Conservation (phyloP, 2,113 vertebrate species). For the Panthera tigris region DNA sequence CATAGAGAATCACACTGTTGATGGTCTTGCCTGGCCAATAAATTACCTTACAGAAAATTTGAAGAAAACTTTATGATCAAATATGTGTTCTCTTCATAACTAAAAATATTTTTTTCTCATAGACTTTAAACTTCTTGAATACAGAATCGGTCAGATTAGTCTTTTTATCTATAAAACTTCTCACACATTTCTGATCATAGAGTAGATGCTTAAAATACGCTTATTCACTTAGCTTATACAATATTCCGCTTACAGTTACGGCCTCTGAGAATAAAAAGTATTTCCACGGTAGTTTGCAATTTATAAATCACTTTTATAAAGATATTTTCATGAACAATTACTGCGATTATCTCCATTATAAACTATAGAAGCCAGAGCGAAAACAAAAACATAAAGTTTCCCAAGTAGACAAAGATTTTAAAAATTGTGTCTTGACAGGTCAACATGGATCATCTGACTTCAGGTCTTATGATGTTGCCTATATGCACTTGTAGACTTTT, state of each 20-base stretch:
- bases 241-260: not conserved
- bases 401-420: not conserved
- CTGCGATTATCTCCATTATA: not conserved
- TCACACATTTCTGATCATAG: not conserved
- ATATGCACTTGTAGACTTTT: not conserved
- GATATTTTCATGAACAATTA: not conserved
- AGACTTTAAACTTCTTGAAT: not conserved
- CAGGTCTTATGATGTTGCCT: not conserved
- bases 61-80: not conserved
- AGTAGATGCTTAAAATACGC: not conserved
- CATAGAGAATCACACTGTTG: not conserved
- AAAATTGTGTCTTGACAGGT: not conserved
- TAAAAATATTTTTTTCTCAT: conserved; percentile 11
- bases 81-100: not conserved
- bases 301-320: not conserved
- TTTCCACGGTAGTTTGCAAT: not conserved
- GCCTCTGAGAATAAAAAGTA: not conserved
- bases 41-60: not conserved
- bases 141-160: not conserved
- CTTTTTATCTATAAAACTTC: not conserved
- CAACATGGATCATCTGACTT: not conserved
- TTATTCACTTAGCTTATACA: not conserved
- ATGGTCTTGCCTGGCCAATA: not conserved
- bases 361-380: not conserved
- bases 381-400: not conserved